Base-by-base conservation (phyloP, 2,797 vertebrate genomes). In the Lagodon rhomboides region DNA sequence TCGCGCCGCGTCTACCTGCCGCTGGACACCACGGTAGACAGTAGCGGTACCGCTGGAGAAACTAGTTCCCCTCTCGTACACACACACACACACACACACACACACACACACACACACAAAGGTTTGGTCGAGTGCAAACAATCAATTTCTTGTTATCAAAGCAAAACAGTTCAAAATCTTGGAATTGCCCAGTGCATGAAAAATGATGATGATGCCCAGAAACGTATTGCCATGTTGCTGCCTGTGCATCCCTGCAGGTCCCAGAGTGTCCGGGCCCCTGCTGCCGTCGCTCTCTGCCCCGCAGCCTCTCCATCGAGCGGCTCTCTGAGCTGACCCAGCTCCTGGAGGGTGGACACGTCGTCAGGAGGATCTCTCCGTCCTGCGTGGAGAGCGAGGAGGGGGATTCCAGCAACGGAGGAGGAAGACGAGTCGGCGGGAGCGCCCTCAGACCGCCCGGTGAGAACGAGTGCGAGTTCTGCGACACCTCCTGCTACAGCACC, bases 391-490 rank as follows among this genome's bases (percentile, higher is more conserved):
- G 96, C 0, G 97, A 98, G 83, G 97, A 97, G 38, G 96, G 96
- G 53, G 95, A 96, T 78, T 95, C 89, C 87, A 90, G 83, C 80
- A 67, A 91, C 75, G 49, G 94, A 72, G 64, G 95, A 93, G 82
- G 95, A 87, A 20, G 95, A 90, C 71, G 96, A 92, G 20, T 70
- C 85, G 94, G 2, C 0, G 92, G 95, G 38, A 77, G 71, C 78
- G 91, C 93, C 0, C 96, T 87, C 68, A 92, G 95, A 75, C 94
- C 88, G 18, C 94, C 88, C 0, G 96, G 96, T 1, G 97, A 97
- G 49, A 95, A 95, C 0, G 97, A 98, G 49, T 99, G 97, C 0
- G 98, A 99, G 83, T 94, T 97, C 10, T 99, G 98, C 0, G 97
- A 98, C 87, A 94, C 88, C 13, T 98, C 98, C 0, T 98, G 97